Percentiles rank a stretch among this genome's conserved stretches.
These are phyloP conservation scores for Cephus rjabovi DNA, from an alignment of 2,888 invertebrate genomes.

Conservation along the genomic window DNA sequence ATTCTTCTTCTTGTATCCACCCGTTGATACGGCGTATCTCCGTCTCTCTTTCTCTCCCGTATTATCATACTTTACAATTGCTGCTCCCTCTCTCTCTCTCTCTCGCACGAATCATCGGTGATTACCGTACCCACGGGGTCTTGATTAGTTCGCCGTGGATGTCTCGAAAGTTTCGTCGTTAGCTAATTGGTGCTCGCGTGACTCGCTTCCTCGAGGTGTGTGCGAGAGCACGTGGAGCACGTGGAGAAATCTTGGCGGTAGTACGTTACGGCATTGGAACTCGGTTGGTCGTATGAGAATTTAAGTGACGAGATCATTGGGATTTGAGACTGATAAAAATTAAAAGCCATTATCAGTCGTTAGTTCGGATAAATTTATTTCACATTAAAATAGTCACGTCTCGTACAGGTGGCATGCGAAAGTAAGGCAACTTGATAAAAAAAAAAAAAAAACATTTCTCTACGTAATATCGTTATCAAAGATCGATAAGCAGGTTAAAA, in stretches of 20 bases:
- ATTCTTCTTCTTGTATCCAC: neutral
- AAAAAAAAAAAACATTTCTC: neutral
- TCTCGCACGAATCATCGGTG: slow-evolving; percentile 45
- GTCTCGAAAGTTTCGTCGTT: slow-evolving; percentile 58
- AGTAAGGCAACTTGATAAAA: accelerated
- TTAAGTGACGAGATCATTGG: neutral
- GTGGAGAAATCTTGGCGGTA: neutral
- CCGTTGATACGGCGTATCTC: neutral
- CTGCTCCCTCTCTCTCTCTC: neutral
- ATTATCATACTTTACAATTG: neutral
- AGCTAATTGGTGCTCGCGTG: slow-evolving; percentile 53
- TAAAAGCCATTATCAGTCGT: neutral
- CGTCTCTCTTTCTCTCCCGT: neutral
- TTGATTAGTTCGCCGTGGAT: slow-evolving; percentile 52
- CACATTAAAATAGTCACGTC: neutral
- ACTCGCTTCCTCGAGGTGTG: slow-evolving; percentile 26
- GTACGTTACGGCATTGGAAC: neutral
- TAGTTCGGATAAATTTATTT: neutral
- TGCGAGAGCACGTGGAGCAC: neutral
- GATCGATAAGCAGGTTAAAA: too few species aligned
- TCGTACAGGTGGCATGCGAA: too few species aligned
- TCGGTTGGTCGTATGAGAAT: neutral
- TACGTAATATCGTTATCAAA: neutral
- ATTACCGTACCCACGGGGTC: slow-evolving; percentile 52
- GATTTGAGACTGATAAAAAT: neutral